Conservation (phyloP, 2,113 vertebrate species). For the Columba livia region DNA sequence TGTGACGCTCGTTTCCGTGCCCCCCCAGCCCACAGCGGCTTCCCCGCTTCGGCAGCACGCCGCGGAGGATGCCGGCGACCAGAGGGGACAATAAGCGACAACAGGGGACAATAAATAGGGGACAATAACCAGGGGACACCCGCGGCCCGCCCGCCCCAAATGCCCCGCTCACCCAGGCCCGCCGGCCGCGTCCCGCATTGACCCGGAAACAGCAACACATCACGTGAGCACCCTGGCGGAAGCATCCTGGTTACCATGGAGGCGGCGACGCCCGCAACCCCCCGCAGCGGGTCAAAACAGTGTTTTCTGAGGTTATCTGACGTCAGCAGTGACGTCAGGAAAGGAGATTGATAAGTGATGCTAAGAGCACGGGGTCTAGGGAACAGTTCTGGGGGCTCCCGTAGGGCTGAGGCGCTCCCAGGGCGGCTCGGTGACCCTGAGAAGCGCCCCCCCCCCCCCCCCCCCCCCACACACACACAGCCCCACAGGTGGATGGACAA, state of each 20-base stretch:
- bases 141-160: background rate
- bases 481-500: background rate
- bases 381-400: background rate
- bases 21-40: too few relatives aligned
- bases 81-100: too few relatives aligned
- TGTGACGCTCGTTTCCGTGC: background rate
- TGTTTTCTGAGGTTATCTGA: background rate
- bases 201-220: slow-evolving; percentile 77
- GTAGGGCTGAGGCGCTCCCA: background rate
- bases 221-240: slow-evolving; percentile 60
- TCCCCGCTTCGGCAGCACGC: too few relatives aligned
- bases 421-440: background rate
- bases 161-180: slow-evolving; percentile 41
- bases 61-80: background rate
- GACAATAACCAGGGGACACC: too few relatives aligned
- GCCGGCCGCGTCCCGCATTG: slow-evolving; percentile 71
- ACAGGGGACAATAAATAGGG: too few relatives aligned
- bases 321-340: background rate
- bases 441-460: too few relatives aligned
- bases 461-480: too few relatives aligned
- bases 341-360: too few relatives aligned
- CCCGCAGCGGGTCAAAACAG: too few relatives aligned
- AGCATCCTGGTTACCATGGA: slow-evolving; percentile 39
- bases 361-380: accelerated
- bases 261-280: background rate